Evolutionary conservation across 92 coral and sea anemone species (phyloP), one percentile per base, ranked within the genome.

Genomic region (Actinernus sp.): DNA sequence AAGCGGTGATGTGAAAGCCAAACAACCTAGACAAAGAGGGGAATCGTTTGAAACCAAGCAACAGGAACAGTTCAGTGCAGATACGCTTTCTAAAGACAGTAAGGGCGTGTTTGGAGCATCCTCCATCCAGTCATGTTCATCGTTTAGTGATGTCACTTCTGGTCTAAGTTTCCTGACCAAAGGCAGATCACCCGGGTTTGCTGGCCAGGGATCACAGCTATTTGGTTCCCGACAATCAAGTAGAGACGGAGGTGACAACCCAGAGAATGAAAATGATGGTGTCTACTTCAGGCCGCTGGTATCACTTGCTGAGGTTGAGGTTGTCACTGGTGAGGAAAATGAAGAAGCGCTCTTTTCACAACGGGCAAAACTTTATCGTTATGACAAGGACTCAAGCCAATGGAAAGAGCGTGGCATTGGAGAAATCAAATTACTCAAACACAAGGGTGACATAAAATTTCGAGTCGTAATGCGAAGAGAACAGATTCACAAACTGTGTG

Each of bases 381-480:
- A 14, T 74, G 88, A 89, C 41, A 27, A 27, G 26, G 39, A 55
- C 4, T 24, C 68, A 10, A 47, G 72, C 9, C 78, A 78, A 44
- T 89, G 96, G 96, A 89, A 84, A 61, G 96, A 89, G 50, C 66
- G 85, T 26, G 96, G 96, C 16, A 73, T 61, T 55, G 96, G 96
- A 2, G 82, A 73, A 13, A 68, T 89, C 12, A 89, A 89, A 63
- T 68, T 89, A 25, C 73, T 89, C 17, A 50, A 55, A 37, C 73
- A 78, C 41, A 60, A 40, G 26, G 58, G 55, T 25, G 66, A 53
- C 10, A 46, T 58, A 6, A 81, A 68, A 17, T 62, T 50, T 44
- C 68, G 96, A 48, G 73, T 89, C 16, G 73, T 89, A 11, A 89
- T 89, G 96, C 76, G 91, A 21, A 80, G 96, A 31, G 91, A 89